Percentiles rank a stretch among this genome's conserved stretches.
Evolutionary conservation across 37 sponge, comb jelly and placozoan species (phyloP).

Genomic region (Haliclona indistincta): DNA sequence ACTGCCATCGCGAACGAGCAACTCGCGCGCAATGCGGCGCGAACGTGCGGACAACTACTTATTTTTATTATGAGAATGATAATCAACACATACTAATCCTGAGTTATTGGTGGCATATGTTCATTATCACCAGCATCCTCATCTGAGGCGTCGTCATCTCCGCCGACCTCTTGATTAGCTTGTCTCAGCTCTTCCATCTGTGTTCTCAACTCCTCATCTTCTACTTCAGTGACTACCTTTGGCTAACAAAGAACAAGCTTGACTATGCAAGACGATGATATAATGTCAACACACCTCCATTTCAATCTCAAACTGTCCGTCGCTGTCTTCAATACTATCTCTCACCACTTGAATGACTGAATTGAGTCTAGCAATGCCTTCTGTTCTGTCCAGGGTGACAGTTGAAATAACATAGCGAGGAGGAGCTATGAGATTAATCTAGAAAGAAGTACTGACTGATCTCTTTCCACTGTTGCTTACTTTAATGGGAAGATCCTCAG

Average conservation of each 20-base stretch:
- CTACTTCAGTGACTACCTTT: slow-evolving; percentile 93
- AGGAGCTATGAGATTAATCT: slow-evolving; percentile 98
- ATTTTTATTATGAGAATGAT: no score
- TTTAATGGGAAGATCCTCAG: slow-evolving; percentile 82
- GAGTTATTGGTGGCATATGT: no score
- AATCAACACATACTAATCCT: no score
- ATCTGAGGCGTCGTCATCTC: slow-evolving; percentile 86
- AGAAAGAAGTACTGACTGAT: slow-evolving; percentile 6
- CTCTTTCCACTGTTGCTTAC: slow-evolving; percentile 6
- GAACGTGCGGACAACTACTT: no score
- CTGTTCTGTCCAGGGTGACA: slow-evolving; percentile 84
- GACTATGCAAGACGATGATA: background rate
- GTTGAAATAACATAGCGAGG: slow-evolving; percentile 96
- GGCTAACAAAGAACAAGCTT: slow-evolving; percentile 53
- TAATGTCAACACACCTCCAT: slow-evolving; percentile 71
- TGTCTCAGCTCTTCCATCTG: slow-evolving; percentile 87
- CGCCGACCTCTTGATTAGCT: slow-evolving; percentile 87
- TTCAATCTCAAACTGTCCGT: slow-evolving; percentile 83
- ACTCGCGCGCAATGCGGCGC: no score
- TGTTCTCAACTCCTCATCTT: slow-evolving; percentile 85
- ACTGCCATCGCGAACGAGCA: background rate
- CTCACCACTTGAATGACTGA: slow-evolving; percentile 84
- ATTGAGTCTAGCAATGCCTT: slow-evolving; percentile 87
- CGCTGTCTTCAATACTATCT: slow-evolving; percentile 86
- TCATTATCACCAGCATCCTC: slow-evolving; percentile 72